Evolutionary conservation across 2,888 invertebrate species (phyloP), one percentile per base, ranked within the genome.

Genomic region (Anoplius nigerrimus): DNA sequence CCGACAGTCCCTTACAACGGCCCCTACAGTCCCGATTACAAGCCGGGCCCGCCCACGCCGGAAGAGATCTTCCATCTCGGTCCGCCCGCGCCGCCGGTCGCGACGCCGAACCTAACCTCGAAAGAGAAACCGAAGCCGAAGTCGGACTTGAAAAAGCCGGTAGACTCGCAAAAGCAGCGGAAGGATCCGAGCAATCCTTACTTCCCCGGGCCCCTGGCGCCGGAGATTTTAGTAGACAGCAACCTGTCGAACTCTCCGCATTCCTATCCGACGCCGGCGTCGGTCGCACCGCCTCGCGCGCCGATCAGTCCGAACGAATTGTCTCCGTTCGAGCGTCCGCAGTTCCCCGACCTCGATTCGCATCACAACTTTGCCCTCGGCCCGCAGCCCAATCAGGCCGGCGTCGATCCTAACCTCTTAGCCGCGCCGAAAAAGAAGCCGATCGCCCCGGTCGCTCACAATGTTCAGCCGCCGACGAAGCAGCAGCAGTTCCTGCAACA

Each of bases 1-100:
- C 87, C 87, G 2, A 86, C 84, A 13, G 62, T 83, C 21, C 82
- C 89, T 1, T 89, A 89, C 77, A 86, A 89, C 68, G 90, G 90
- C 15, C 90, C 90, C 5, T 89, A 89, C 74, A 90, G 85, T 85
- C 90, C 90, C 13, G 87, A 89, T 68, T 89, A 81, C 72, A 83
- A 83, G 66, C 86, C 86, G 27, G 86, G 83, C 5, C 79, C 82
- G 42, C 84, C 85, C 11, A 84, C 75, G 21, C 72, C 86, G 16
- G 88, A 86, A 48, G 81, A 88, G 21, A 75, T 87, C n/a, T 88
- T 88, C 60, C 86, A 84, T 60, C 74, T 88, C 68, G 76, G 4
- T 21, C 3, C 8, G 60, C 67, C 18, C 45, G 68, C 64, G 27
- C 71, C 71, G 0, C 63, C 74, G 2, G 72, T 82, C 6, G 42